Evolutionary conservation across 2,797 vertebrate genomes (phyloP).

Genomic region (Darevskia mixta): DNA sequence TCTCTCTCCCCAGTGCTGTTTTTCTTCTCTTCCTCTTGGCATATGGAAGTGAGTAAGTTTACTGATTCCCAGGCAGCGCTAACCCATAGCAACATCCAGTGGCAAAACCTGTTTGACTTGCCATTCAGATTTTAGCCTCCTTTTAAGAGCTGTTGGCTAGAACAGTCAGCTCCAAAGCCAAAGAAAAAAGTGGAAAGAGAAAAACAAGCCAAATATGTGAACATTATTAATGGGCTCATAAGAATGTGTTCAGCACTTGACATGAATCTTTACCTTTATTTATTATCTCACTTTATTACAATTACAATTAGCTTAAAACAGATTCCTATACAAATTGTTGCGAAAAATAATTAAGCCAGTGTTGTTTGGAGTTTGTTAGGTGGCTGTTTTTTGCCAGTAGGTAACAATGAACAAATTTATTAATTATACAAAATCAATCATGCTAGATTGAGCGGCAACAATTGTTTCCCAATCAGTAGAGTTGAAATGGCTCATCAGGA

Average conservation of each 20-base stretch:
- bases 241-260: neutral
- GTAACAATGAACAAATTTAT: neutral
- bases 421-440: conserved; percentile 13
- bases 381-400: neutral
- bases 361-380: neutral
- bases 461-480: neutral
- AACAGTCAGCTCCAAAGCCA: neutral
- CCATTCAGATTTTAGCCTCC: conserved; percentile 5
- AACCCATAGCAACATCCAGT: conserved; percentile 14
- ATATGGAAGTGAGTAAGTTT: conserved; percentile 24
- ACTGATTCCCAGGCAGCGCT: conserved; percentile 16
- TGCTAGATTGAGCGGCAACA: conserved; percentile 7
- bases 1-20: neutral
- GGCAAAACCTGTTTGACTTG: conserved; percentile 32
- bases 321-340: conserved; percentile 31
- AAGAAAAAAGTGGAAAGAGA: conserved; percentile 15
- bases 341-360: conserved; percentile 17
- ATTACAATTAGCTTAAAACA: conserved; percentile 23
- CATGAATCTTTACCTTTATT: neutral
- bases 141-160: conserved; percentile 13
- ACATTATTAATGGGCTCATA: neutral
- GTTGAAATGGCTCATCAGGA: conserved; percentile 3
- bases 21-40: conserved; percentile 5
- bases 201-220: neutral
- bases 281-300: neutral